phyloP scores from a whole-genome alignment of 2,888 invertebrate genomes.

The Charanyca ferruginea region DNA sequence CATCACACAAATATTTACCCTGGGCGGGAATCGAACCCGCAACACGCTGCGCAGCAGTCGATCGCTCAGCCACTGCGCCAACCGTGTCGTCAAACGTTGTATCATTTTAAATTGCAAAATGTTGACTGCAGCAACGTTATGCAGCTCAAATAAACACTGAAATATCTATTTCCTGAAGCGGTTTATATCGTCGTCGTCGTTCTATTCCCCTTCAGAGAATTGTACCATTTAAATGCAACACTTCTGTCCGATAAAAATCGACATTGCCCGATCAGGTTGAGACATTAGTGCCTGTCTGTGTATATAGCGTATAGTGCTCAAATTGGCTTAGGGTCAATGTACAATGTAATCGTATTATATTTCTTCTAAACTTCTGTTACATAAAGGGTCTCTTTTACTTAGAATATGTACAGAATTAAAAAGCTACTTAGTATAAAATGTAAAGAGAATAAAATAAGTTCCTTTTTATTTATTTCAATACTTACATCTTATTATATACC shows the following conservation, averaged over 20 bases:
- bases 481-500: too few relatives aligned
- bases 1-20: too few relatives aligned
- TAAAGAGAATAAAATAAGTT: too few relatives aligned
- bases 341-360: conserved; percentile 17
- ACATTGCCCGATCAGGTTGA: conserved; percentile 48
- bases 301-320: conserved; percentile 27
- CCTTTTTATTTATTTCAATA: neutral
- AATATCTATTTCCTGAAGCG: conserved; percentile 44
- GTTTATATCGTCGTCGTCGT: conserved; percentile 35
- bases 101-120: conserved; percentile 3
- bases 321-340: conserved; percentile 15
- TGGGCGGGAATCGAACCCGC: too few relatives aligned
- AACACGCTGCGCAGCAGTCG: too few relatives aligned
- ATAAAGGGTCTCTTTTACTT: neutral
- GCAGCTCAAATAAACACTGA: conserved; percentile 33
- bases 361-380: neutral
- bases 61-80: too few relatives aligned
- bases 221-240: conserved; percentile 64
- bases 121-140: conserved; percentile 17
- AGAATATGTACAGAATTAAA: neutral
- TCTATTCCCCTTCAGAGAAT: conserved; percentile 53
- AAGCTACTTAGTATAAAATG: neutral
- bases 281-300: conserved; percentile 44
- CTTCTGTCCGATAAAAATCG: conserved; percentile 61
- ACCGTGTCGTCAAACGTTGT: too few relatives aligned